Conservation (phyloP, 2,113 vertebrate genomes). For the Anarrhichthys ocellatus region DNA sequence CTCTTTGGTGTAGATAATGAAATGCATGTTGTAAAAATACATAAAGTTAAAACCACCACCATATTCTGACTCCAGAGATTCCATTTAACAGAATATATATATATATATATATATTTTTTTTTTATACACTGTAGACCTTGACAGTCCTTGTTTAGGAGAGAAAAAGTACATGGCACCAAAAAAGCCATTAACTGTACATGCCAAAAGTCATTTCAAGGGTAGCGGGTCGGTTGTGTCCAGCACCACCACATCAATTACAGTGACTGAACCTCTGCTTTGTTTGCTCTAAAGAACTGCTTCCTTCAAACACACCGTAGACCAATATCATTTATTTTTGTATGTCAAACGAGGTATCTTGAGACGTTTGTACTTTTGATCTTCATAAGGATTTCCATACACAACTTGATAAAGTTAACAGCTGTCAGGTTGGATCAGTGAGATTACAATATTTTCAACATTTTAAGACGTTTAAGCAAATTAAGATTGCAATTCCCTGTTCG, state of each 20-base stretch:
- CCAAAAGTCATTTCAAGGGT: slow-evolving; percentile 31
- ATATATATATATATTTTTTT: background rate
- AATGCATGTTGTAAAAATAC: background rate
- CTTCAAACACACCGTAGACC: background rate
- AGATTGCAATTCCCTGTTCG: background rate
- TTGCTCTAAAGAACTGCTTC: slow-evolving; percentile 7
- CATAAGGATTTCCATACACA: background rate
- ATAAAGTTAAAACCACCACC: background rate
- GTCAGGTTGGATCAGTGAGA: background rate
- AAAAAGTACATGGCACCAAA: slow-evolving; percentile 27
- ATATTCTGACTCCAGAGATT: background rate
- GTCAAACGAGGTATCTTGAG: background rate
- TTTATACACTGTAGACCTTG: slow-evolving; percentile 3
- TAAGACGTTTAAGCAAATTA: background rate
- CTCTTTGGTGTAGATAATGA: background rate
- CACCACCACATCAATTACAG: slow-evolving; percentile 28
- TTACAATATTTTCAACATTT: background rate
- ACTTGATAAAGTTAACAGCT: background rate
- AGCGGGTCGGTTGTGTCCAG: background rate
- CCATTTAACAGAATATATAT: background rate
- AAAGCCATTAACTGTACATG: slow-evolving; percentile 38
- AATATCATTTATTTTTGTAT: background rate
- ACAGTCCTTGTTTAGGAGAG: slow-evolving; percentile 33
- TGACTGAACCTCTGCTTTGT: slow-evolving; percentile 1
- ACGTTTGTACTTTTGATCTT: background rate